Evolutionary conservation across 2,113 vertebrate species (phyloP).

Genomic region (Cyanoderma ruficeps): DNA sequence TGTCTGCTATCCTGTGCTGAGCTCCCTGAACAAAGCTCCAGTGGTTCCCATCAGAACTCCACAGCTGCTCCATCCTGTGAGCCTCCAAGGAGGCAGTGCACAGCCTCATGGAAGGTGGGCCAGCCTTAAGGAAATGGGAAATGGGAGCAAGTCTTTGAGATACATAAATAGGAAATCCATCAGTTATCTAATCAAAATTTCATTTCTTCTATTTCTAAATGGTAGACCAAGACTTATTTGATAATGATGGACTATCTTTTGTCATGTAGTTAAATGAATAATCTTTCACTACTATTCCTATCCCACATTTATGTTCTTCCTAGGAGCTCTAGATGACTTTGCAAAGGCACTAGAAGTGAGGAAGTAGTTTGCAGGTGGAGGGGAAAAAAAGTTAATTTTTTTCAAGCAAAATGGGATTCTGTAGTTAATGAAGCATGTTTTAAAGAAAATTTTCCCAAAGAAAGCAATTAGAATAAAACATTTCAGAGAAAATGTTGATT

Average conservation of each 20-base stretch:
- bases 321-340: slow-evolving; percentile 9
- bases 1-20: not conserved
- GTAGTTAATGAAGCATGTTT: slow-evolving; percentile 8
- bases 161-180: not conserved
- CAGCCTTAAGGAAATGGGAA: not conserved
- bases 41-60: not conserved
- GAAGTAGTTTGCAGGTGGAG: not conserved
- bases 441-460: not conserved
- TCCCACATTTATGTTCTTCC: not conserved
- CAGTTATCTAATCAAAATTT: not conserved
- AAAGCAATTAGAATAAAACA: slow-evolving; percentile 6
- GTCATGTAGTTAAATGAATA: not conserved
- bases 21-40: not conserved
- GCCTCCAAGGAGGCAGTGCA: not conserved
- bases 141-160: not conserved
- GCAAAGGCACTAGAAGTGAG: not conserved
- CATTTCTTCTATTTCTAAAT: not conserved
- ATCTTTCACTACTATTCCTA: not conserved
- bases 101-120: not conserved
- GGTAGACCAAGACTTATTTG: not conserved
- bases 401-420: not conserved
- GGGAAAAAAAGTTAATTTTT: not conserved
- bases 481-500: not conserved
- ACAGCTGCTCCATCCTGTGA: not conserved
- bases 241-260: not conserved